Percentiles rank a stretch among this genome's conserved stretches.
These are phyloP conservation scores for Metaphire vulgaris DNA, from an alignment of 1,140 invertebrate genomes.

Conservation along the genomic window DNA sequence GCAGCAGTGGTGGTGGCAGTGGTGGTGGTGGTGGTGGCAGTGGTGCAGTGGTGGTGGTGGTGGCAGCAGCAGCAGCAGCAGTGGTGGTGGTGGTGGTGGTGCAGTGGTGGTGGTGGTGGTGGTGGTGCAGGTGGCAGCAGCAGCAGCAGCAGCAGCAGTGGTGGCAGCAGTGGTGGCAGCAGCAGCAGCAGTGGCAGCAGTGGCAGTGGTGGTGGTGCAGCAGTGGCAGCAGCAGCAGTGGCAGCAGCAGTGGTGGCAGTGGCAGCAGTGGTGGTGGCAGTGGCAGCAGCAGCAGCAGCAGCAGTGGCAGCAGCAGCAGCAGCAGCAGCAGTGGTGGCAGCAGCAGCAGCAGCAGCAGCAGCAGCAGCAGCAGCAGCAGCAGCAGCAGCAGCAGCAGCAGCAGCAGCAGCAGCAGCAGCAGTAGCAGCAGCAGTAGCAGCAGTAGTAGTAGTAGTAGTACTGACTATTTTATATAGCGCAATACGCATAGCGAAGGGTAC, in stretches of 20 bases:
- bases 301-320: slow-evolving; percentile 8
- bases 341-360: slow-evolving; percentile 8
- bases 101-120: too few relatives aligned
- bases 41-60: neutral
- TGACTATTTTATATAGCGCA: too few relatives aligned
- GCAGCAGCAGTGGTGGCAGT: neutral
- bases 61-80: slow-evolving; percentile 8
- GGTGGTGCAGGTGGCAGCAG: too few relatives aligned
- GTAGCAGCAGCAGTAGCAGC: too few relatives aligned
- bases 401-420: too few relatives aligned
- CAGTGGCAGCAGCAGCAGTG: neutral
- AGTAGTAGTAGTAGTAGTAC: too few relatives aligned
- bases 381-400: slow-evolving; percentile 8
- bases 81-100: too few relatives aligned
- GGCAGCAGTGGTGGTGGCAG: too few relatives aligned
- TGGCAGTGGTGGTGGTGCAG: neutral
- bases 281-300: neutral
- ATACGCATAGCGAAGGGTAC: too few relatives aligned
- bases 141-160: neutral
- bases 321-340: slow-evolving; percentile 8
- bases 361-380: slow-evolving; percentile 8
- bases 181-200: neutral
- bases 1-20: neutral
- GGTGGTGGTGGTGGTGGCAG: neutral
- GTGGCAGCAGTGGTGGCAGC: neutral